Evolutionary conservation across 1,140 invertebrate species (phyloP).

Genomic region (Mamestra configurata): DNA sequence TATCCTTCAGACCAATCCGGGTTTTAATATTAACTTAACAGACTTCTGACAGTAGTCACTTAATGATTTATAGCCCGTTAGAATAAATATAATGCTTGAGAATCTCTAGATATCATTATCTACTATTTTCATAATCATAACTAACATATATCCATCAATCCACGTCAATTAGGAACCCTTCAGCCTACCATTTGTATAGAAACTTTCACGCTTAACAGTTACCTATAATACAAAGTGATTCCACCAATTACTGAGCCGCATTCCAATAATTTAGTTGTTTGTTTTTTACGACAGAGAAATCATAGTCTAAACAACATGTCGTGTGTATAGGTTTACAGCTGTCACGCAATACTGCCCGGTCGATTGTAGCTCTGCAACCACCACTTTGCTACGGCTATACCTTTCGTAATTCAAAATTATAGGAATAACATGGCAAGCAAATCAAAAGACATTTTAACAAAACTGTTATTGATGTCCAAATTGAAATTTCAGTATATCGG

Average conservation of each 20-base stretch:
- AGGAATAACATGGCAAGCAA: not conserved
- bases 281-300: conserved; percentile 17
- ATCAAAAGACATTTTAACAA: too few species aligned
- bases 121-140: too few species aligned
- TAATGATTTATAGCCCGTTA: too few species aligned
- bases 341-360: conserved; percentile 26
- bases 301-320: conserved; percentile 29
- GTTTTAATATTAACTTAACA: too few species aligned
- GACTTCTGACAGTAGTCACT: too few species aligned
- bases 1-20: too few species aligned
- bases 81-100: too few species aligned
- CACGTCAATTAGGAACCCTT: not conserved
- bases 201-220: not conserved
- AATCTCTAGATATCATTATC: too few species aligned
- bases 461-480: not conserved
- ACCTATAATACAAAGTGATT: not conserved
- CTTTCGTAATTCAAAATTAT: not conserved
- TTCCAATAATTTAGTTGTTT: conserved; percentile 17
- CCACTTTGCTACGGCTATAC: not conserved
- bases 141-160: not conserved
- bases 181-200: conserved; percentile 2
- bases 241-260: not conserved
- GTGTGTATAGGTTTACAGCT: not conserved
- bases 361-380: conserved; percentile 21
- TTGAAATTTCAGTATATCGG: not conserved